These are phyloP conservation scores for Fabriciana adippe DNA, from an alignment of 2,888 invertebrate species.

Conservation along the genomic window DNA sequence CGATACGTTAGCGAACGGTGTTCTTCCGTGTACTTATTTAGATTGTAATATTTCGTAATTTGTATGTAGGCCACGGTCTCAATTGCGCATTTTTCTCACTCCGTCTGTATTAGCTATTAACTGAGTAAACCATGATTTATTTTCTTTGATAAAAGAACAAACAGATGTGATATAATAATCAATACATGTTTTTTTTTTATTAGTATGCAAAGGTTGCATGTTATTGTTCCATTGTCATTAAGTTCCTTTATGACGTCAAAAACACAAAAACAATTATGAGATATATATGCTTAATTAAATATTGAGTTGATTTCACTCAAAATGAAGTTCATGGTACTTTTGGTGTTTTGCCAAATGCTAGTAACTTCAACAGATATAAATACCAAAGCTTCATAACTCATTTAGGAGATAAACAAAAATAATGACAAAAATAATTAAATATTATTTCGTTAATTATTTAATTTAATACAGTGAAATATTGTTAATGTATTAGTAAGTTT, in stretches of 20 bases:
- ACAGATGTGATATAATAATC: slow-evolving; percentile 21
- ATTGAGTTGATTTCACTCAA: slow-evolving; percentile 22
- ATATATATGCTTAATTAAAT: slow-evolving; percentile 24
- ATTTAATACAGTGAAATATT: not conserved
- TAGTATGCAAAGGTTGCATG: slow-evolving; percentile 22
- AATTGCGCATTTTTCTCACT: slow-evolving; percentile 66
- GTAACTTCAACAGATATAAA: slow-evolving; percentile 41
- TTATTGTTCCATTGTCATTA: slow-evolving; percentile 32
- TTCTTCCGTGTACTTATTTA: slow-evolving; percentile 68
- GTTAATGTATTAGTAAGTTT: not conserved
- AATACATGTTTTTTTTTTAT: slow-evolving; percentile 23
- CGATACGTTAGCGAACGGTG: slow-evolving; percentile 58
- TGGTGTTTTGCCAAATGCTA: slow-evolving; percentile 53
- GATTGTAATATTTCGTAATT: slow-evolving; percentile 78
- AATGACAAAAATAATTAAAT: not conserved
- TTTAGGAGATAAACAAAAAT: slow-evolving; percentile 20
- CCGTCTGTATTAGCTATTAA: slow-evolving; percentile 42
- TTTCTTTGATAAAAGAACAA: slow-evolving; percentile 18
- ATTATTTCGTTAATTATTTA: not conserved
- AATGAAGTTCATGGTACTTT: slow-evolving; percentile 48
- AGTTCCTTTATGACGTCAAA: slow-evolving; percentile 33
- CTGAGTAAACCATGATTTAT: slow-evolving; percentile 25
- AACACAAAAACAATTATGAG: slow-evolving; percentile 10
- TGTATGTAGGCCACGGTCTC: slow-evolving; percentile 76
- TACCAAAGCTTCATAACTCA: slow-evolving; percentile 32